Percentiles rank a stretch among this genome's conserved stretches.
These are phyloP conservation scores for Corythaixoides concolor DNA, from an alignment of 2,113 vertebrate genomes.

Conservation along the genomic window DNA sequence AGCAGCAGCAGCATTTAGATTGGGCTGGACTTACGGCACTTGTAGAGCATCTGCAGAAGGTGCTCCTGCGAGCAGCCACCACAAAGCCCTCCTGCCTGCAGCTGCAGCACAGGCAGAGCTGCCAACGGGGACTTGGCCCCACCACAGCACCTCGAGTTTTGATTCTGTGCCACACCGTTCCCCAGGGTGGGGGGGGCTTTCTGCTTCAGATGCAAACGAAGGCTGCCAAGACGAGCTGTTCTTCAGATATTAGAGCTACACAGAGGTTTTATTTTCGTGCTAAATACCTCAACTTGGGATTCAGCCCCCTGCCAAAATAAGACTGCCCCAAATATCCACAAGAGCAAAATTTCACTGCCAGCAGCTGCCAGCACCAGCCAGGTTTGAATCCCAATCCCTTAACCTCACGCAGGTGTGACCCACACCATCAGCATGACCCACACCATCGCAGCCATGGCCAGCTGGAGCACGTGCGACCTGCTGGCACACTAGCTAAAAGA, in stretches of 20 bases:
- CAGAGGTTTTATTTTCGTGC: background rate
- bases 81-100: background rate
- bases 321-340: background rate
- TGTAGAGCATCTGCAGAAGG: background rate
- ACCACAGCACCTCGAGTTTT: accelerated
- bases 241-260: background rate
- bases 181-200: background rate
- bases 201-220: background rate
- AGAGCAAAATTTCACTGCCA: background rate
- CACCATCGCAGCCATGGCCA: accelerated
- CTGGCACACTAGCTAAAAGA: background rate
- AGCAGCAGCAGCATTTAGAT: background rate
- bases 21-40: background rate
- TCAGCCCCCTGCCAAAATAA: background rate
- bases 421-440: background rate
- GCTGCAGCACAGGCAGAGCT: background rate
- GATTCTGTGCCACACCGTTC: background rate
- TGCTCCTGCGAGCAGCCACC: background rate
- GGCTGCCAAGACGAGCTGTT: background rate
- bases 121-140: accelerated
- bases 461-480: background rate
- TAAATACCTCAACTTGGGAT: background rate
- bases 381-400: too few relatives aligned
- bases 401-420: background rate
- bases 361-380: background rate